Conservation (phyloP, 2,888 invertebrate genomes). For the Xestobium rufovillosum region DNA sequence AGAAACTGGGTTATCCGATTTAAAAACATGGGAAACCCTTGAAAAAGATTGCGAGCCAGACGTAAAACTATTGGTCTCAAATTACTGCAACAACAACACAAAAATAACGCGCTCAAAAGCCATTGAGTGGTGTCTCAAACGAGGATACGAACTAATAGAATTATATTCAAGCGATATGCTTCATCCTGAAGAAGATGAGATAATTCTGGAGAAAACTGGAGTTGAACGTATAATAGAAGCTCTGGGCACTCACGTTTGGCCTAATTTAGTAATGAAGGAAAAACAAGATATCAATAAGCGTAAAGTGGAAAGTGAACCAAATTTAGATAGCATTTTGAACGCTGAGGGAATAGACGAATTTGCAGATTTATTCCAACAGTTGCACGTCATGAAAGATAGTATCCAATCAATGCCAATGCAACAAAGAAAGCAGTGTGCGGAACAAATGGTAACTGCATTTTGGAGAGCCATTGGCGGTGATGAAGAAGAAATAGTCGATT, state of each 20-base stretch:
- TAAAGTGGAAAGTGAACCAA: constrained; percentile 10
- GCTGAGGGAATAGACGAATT: constrained; percentile 45
- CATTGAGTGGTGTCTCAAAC: constrained; percentile 58
- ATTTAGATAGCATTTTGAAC: constrained; percentile 23
- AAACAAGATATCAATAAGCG: constrained; percentile 12
- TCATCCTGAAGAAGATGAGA: constrained; percentile 43
- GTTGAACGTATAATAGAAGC: constrained; percentile 61
- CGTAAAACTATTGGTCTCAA: constrained; percentile 52
- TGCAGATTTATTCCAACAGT: constrained; percentile 56
- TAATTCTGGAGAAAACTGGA: constrained; percentile 56
- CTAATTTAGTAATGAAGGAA: constrained; percentile 56
- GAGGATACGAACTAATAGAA: constrained; percentile 64
- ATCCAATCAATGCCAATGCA: constrained; percentile 54
- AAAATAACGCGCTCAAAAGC: constrained; percentile 42
- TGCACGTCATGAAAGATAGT: constrained; percentile 61
- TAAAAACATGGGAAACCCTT: constrained; percentile 34
- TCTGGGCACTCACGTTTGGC: constrained; percentile 65
- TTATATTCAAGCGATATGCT: constrained; percentile 46
- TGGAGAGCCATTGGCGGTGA: constrained; percentile 70
- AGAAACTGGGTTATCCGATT: constrained; percentile 41
- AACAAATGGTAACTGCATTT: constrained; percentile 64
- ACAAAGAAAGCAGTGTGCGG: constrained; percentile 61
- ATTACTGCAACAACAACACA: constrained; percentile 44
- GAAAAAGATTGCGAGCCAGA: constrained; percentile 41
- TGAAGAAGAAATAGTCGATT: constrained; percentile 56